Conservation (phyloP, 2,888 invertebrate genomes). For the Cephus pulcher region DNA sequence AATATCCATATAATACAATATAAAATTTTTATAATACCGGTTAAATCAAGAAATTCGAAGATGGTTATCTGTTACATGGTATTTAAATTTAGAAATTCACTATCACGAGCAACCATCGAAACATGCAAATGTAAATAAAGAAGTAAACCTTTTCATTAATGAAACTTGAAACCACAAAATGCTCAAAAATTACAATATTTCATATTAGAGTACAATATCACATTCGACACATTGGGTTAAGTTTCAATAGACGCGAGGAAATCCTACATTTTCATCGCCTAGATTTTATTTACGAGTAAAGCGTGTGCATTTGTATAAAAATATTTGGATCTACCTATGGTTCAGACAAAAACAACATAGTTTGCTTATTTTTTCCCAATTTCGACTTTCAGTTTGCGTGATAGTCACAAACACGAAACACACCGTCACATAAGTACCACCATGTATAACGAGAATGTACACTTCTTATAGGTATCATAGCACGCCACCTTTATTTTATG, state of each 20-base stretch:
- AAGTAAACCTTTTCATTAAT: conserved; percentile 21
- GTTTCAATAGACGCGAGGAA: neutral
- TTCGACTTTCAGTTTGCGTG: conserved; percentile 20
- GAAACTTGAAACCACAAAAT: neutral
- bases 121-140: neutral
- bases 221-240: conserved; percentile 12
- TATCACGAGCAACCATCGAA: neutral
- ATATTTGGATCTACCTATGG: neutral
- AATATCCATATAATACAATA: neutral
- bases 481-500: neutral
- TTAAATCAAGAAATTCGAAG: neutral
- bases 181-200: neutral
- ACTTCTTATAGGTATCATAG: neutral
- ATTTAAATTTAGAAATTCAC: neutral
- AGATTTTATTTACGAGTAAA: neutral
- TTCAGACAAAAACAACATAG: neutral
- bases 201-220: conserved; percentile 1
- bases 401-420: conserved; percentile 22
- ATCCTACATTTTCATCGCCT: neutral
- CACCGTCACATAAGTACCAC: conserved; percentile 17
- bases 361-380: conserved; percentile 7
- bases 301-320: neutral
- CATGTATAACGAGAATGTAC: conserved; percentile 8
- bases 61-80: neutral
- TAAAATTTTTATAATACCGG: neutral